Percentiles rank a stretch among this genome's conserved stretches.
Conservation (phyloP, 2,888 invertebrate genomes). For the Drosophila buzzatii region DNA sequence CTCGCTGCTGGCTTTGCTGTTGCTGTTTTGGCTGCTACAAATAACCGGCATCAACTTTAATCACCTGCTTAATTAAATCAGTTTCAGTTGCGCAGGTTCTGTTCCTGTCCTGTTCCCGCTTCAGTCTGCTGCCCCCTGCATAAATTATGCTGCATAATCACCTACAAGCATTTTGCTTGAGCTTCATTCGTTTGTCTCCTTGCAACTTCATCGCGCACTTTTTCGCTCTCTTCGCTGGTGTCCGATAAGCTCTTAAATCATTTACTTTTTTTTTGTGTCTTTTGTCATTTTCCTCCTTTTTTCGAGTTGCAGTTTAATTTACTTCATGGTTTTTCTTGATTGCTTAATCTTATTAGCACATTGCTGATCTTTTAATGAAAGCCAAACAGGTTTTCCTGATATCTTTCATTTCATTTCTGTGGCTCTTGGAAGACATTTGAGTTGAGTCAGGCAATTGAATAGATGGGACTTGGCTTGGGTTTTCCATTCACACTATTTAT, state of each 20-base stretch:
- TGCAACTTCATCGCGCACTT: conserved; percentile 25
- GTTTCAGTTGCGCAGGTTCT: conserved; percentile 63
- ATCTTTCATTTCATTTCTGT: not conserved
- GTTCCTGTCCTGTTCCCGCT: conserved; percentile 9
- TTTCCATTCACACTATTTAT: not conserved
- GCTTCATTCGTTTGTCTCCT: conserved; percentile 56
- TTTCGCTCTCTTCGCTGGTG: conserved; percentile 25
- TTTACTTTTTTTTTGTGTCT: conserved; percentile 47
- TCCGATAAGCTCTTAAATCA: conserved; percentile 73
- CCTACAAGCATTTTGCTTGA: conserved; percentile 72
- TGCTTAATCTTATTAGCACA: conserved; percentile 14
- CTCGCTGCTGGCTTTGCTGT: conserved; percentile 40
- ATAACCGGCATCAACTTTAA: conserved; percentile 83
- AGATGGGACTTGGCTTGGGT: not conserved
- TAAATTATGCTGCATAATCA: conserved; percentile 78
- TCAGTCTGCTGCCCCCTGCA: conserved; percentile 48
- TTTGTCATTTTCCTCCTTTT: conserved; percentile 7
- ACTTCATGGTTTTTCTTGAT: conserved; percentile 15
- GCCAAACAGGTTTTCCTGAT: not conserved
- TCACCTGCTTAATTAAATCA: conserved; percentile 84
- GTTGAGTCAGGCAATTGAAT: not conserved
- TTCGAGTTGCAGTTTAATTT: not conserved
- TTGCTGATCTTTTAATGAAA: conserved; percentile 9
- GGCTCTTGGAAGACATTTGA: not conserved
- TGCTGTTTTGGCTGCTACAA: conserved; percentile 69